Evolutionary conservation across 2,113 vertebrate genomes (phyloP), one percentile per base, ranked within the genome.

Genomic region (Epinephelus lanceolatus): DNA sequence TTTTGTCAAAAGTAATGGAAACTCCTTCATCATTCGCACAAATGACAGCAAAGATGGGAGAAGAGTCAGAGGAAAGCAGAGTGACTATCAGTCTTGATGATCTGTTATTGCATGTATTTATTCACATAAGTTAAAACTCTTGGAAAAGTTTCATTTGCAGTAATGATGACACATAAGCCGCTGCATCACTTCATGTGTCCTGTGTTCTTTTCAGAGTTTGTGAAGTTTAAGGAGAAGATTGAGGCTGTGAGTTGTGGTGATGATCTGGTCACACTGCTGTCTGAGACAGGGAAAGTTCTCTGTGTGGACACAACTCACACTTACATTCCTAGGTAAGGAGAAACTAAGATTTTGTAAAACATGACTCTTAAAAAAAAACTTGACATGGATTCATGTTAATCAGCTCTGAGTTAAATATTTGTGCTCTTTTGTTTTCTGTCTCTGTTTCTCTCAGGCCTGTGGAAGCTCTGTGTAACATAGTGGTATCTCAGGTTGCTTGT

Each of bases 401-500:
- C 11, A 21, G 30, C 2, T 65, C 9, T 25, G 52, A 19, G 5
- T n/a, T 5, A 3, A 13, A n/a, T 59, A n/a, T 27, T 27, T 27
- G 18, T 17, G 21, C 14, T 60, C 0, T 71, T 6, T 55, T 56
- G 2, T 53, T 40, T 18, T 53, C 5, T 90, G 52, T 49, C 52
- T 37, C 19, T 1, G 71, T n/a, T 62, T 63, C 5, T 71, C 49
- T 71, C 88, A 96, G 96, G 23, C 33, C 83, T 5, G 30, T 93
- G 80, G 67, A 73, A 49, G 86, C 55, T 75, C 77, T 96, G 14
- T 12, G 18, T 47, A 70, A 11, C 49, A 79, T 4, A 6, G 2
- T n/a, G 0, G 90, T 96, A 49, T 75, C 91, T 70, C 95, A 96
- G 84, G 80, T 96, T 69, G 89, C 95, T 0, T 96, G 95, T 87